Evolutionary conservation across 1,140 invertebrate genomes (phyloP).

Genomic region (Meloidogyne chitwoodi): DNA sequence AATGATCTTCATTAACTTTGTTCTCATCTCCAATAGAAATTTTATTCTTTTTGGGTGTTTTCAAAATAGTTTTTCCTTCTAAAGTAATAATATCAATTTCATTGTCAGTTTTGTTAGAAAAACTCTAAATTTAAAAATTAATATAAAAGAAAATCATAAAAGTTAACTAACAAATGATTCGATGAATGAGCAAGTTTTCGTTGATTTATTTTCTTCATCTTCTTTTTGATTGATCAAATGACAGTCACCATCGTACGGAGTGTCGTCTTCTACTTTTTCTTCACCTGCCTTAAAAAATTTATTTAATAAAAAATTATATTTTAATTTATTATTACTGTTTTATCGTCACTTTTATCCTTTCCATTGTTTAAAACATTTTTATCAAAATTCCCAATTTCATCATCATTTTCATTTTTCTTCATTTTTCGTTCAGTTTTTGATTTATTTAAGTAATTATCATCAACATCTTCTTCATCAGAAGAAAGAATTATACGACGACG

Average conservation of each 20-base stretch:
- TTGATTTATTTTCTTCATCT: neutral
- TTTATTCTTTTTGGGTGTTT: neutral
- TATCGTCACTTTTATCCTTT: neutral
- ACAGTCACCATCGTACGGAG: neutral
- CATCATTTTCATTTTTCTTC: neutral
- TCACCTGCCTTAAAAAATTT: neutral
- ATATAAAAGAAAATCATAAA: too few species aligned
- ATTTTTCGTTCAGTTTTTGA: neutral
- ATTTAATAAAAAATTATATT: neutral
- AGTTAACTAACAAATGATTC: neutral
- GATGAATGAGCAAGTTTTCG: neutral
- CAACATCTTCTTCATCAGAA: constrained; percentile 46
- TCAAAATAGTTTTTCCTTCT: neutral
- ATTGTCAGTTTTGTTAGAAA: neutral
- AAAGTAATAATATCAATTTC: neutral
- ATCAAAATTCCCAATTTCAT: too few species aligned
- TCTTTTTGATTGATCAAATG: neutral
- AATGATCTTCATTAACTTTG: constrained; percentile 15
- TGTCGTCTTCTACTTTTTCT: neutral
- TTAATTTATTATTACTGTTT: neutral
- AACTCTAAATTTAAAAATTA: neutral
- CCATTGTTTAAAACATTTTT: constrained; percentile 7
- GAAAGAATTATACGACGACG: constrained; percentile 35
- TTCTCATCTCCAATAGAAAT: neutral
- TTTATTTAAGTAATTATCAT: neutral